Evolutionary conservation across 2,797 vertebrate genomes (phyloP).

Genomic region (Syngnathus acus): DNA sequence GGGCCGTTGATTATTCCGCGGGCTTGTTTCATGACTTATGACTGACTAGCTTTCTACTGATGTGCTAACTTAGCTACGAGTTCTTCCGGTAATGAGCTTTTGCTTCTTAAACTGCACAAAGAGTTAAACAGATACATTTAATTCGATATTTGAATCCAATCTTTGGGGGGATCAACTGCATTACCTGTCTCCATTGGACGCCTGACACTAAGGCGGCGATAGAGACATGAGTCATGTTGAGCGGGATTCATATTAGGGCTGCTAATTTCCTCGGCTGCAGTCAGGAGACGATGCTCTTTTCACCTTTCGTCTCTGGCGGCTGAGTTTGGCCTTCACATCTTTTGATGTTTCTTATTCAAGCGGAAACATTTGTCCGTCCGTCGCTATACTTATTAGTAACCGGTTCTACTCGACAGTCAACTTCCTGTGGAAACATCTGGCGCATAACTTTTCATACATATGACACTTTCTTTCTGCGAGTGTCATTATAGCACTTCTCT

Average conservation of each 20-base stretch:
- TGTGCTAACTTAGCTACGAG: background rate
- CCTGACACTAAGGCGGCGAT: conserved; percentile 24
- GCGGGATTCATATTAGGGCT: conserved; percentile 10
- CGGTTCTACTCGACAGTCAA: background rate
- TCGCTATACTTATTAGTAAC: background rate
- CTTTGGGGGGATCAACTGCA: conserved; percentile 23
- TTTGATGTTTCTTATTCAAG: background rate
- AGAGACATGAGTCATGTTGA: background rate
- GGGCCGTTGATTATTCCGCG: conserved; percentile 53
- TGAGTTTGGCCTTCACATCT: background rate
- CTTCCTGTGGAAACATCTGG: background rate
- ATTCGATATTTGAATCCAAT: background rate
- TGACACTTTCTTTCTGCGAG: conserved; percentile 23
- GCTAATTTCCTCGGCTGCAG: conserved; percentile 12
- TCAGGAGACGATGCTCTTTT: conserved; percentile 1
- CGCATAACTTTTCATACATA: conserved; percentile 22
- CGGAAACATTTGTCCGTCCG: background rate
- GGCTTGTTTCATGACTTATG: conserved; percentile 47
- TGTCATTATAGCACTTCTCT: conserved; percentile 16
- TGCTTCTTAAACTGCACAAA: background rate
- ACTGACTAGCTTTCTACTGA: conserved; percentile 28
- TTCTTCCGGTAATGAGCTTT: conserved; percentile 3
- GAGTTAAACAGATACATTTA: background rate
- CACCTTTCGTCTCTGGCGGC: background rate
- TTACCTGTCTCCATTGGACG: conserved; percentile 40